phyloP scores from a whole-genome alignment of 1,140 invertebrate genomes.

The Tetraneura akinire region DNA sequence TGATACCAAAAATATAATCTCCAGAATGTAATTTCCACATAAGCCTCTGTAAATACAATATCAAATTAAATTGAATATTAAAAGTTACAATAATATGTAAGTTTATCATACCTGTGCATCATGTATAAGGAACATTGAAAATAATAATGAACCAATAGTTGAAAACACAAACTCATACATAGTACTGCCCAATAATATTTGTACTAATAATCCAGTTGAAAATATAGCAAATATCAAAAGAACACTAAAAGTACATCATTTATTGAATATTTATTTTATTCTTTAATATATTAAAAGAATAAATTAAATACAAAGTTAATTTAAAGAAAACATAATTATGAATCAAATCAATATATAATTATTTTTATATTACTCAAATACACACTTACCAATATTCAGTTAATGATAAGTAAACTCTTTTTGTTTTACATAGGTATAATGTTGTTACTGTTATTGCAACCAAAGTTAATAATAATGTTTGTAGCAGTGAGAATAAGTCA shows the following conservation, averaged over 20 bases:
- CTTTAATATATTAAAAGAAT: too few species aligned
- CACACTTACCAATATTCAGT: slow-evolving; percentile 39
- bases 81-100: neutral
- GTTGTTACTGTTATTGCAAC: slow-evolving; percentile 13
- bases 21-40: slow-evolving; percentile 42
- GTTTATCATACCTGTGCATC: slow-evolving; percentile 28
- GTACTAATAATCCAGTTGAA: neutral
- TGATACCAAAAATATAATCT: slow-evolving; percentile 35
- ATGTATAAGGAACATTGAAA: slow-evolving; percentile 38
- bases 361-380: neutral
- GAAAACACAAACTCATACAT: slow-evolving; percentile 15
- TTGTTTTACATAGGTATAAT: slow-evolving; percentile 10
- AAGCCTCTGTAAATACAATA: slow-evolving; percentile 6
- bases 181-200: slow-evolving; percentile 43
- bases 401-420: slow-evolving; percentile 5
- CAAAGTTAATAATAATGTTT: slow-evolving; percentile 43
- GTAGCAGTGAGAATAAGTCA: slow-evolving; percentile 33
- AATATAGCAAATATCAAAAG: slow-evolving; percentile 14
- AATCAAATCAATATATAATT: too few species aligned
- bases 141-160: slow-evolving; percentile 1
- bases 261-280: too few species aligned
- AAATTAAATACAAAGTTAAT: too few species aligned
- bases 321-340: too few species aligned
- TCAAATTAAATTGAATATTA: too few species aligned
- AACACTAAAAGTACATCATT: neutral